Percentiles rank a stretch among this genome's conserved stretches.
Evolutionary conservation across 1,140 invertebrate genomes (phyloP).

Genomic region (Leptinotarsa lineolata): DNA sequence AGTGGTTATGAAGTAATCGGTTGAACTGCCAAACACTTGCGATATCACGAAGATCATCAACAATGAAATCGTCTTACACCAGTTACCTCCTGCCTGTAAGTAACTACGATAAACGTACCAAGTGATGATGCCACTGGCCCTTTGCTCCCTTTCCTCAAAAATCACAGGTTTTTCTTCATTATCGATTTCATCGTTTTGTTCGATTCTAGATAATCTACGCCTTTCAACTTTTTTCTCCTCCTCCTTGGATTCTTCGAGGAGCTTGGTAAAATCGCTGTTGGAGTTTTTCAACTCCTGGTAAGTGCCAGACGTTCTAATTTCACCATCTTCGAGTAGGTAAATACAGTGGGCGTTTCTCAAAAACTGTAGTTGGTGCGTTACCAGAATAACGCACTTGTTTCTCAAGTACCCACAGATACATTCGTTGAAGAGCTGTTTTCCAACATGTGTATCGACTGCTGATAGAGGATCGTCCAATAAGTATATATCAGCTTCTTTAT

Average conservation of each 20-base stretch:
- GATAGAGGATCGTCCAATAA: slow-evolving; percentile 84
- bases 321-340: slow-evolving; percentile 66
- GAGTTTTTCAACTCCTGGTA: slow-evolving; percentile 55
- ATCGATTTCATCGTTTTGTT: not conserved
- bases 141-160: slow-evolving; percentile 36
- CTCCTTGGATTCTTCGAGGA: slow-evolving; percentile 59
- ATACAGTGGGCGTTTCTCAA: slow-evolving; percentile 74
- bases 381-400: slow-evolving; percentile 75
- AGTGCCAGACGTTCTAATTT: slow-evolving; percentile 60
- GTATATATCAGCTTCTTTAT: slow-evolving; percentile 79
- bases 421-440: slow-evolving; percentile 69
- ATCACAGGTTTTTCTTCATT: not conserved
- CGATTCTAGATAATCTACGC: not conserved
- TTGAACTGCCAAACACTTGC: slow-evolving; percentile 28
- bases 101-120: slow-evolving; percentile 65
- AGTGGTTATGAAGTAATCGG: slow-evolving; percentile 59
- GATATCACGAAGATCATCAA: slow-evolving; percentile 29
- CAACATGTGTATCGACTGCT: slow-evolving; percentile 74
- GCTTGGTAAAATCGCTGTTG: slow-evolving; percentile 58
- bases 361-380: slow-evolving; percentile 89
- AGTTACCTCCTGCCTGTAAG: slow-evolving; percentile 63
- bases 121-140: slow-evolving; percentile 63
- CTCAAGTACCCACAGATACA: slow-evolving; percentile 64
- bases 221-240: slow-evolving; percentile 44
- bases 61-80: slow-evolving; percentile 39